These are phyloP conservation scores for Tretioscincus oriximinensis DNA, from an alignment of 2,113 vertebrate genomes.

Conservation along the genomic window DNA sequence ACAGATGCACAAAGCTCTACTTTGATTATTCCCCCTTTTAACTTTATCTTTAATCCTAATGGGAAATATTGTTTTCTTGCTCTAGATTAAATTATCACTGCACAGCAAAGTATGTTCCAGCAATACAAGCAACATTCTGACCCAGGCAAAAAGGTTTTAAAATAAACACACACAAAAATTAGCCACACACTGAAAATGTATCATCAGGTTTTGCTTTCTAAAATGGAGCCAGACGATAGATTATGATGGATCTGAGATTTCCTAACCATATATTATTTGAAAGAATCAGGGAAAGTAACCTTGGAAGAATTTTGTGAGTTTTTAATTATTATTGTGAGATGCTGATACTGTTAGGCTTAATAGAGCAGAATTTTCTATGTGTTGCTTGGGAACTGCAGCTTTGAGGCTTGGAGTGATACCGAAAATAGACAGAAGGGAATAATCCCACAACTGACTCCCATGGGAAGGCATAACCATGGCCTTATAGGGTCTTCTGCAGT, in stretches of 20 bases:
- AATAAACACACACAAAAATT: constrained; percentile 46
- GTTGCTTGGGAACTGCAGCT: not conserved
- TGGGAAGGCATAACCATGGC: not conserved
- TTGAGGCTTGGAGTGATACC: not conserved
- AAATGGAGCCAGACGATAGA: constrained; percentile 10
- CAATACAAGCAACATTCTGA: constrained; percentile 28
- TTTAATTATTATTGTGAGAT: not conserved
- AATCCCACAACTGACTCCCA: constrained; percentile 5
- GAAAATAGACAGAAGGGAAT: constrained; percentile 12
- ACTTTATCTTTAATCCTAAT: not conserved
- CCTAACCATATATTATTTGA: not conserved
- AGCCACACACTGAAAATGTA: constrained; percentile 36
- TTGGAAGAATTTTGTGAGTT: constrained; percentile 1
- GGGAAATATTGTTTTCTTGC: constrained; percentile 2
- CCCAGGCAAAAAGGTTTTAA: constrained; percentile 28
- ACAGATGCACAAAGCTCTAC: not conserved
- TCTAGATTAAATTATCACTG: constrained; percentile 11
- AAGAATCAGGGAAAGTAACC: not conserved
- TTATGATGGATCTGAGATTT: not conserved
- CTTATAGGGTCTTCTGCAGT: constrained; percentile 22
- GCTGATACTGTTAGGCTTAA: not conserved
- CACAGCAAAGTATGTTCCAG: not conserved
- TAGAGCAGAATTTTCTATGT: not conserved
- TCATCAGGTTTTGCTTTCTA: not conserved
- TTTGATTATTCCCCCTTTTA: not conserved